phyloP scores from a whole-genome alignment of 2,797 vertebrate genomes.

The Takifugu rubripes region DNA sequence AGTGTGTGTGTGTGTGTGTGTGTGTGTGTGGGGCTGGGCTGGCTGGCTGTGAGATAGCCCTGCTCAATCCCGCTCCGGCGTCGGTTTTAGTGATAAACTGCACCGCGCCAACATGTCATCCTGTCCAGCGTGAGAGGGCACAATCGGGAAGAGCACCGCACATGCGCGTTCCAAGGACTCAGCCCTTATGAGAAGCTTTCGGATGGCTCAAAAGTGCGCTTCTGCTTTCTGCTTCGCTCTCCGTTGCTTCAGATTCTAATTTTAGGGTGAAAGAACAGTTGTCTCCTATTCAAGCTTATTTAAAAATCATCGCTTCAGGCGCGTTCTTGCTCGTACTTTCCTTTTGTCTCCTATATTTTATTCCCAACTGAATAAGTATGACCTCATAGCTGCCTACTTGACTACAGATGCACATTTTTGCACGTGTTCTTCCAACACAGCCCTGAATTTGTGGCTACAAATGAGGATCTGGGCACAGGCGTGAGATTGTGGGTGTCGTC shows the following conservation, averaged over 20 bases:
- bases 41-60: slow-evolving; percentile 43
- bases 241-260: slow-evolving; percentile 1
- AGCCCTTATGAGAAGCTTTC: slow-evolving; percentile 9
- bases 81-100: slow-evolving; percentile 56
- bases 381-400: slow-evolving; percentile 1
- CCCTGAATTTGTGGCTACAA: not conserved
- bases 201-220: slow-evolving; percentile 8
- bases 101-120: slow-evolving; percentile 49
- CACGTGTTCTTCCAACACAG: too few relatives aligned
- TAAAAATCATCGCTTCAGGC: not conserved
- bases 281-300: not conserved
- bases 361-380: slow-evolving; percentile 1
- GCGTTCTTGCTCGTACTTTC: not conserved
- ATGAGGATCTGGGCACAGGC: not conserved
- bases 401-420: not conserved
- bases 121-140: slow-evolving; percentile 40
- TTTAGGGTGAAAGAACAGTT: slow-evolving; percentile 17
- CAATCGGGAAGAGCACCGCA: slow-evolving; percentile 10
- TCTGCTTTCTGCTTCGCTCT: not conserved
- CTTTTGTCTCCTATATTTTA: not conserved
- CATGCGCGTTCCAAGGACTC: slow-evolving; percentile 9
- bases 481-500: not conserved
- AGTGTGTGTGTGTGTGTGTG: slow-evolving; percentile 9
- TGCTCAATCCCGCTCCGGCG: slow-evolving; percentile 33
- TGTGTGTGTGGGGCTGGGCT: slow-evolving; percentile 11